phyloP scores from a whole-genome alignment of 2,888 invertebrate species.

The Diachrysia chrysitis region DNA sequence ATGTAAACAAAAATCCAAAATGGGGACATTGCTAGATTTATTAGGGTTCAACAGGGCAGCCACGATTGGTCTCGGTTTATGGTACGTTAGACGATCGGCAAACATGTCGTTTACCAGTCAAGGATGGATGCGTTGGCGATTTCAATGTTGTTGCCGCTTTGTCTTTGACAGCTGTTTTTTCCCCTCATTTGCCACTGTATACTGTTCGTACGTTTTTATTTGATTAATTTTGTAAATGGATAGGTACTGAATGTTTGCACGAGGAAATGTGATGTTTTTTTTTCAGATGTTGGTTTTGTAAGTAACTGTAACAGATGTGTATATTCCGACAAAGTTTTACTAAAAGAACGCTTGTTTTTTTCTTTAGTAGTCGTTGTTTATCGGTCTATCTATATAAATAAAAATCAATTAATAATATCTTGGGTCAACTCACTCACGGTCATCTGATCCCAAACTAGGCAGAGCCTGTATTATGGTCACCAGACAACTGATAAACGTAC shows the following conservation, averaged over 20 bases:
- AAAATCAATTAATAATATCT: no score
- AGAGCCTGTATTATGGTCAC: no score
- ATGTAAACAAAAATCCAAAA: slow-evolving; percentile 60
- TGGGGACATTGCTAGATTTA: slow-evolving; percentile 61
- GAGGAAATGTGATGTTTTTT: neutral
- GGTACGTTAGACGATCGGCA: slow-evolving; percentile 51
- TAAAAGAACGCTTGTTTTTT: neutral
- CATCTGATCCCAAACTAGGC: no score
- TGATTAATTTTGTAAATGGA: neutral
- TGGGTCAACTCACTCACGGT: no score
- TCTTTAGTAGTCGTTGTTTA: no score
- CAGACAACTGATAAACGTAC: no score
- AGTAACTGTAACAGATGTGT: no score
- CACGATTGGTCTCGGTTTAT: slow-evolving; percentile 55
- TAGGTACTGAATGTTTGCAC: neutral
- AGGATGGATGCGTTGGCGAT: slow-evolving; percentile 47
- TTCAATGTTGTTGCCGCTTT: slow-evolving; percentile 43
- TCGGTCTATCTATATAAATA: no score
- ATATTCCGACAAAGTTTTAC: no score
- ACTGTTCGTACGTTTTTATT: neutral
- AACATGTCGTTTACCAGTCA: slow-evolving; percentile 52
- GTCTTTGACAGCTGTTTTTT: slow-evolving; percentile 26
- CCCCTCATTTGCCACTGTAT: neutral
- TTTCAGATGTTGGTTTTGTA: neutral
- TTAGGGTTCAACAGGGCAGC: slow-evolving; percentile 53